Conservation (phyloP, 2,797 vertebrate genomes). For the Arnoldichthys spilopterus region DNA sequence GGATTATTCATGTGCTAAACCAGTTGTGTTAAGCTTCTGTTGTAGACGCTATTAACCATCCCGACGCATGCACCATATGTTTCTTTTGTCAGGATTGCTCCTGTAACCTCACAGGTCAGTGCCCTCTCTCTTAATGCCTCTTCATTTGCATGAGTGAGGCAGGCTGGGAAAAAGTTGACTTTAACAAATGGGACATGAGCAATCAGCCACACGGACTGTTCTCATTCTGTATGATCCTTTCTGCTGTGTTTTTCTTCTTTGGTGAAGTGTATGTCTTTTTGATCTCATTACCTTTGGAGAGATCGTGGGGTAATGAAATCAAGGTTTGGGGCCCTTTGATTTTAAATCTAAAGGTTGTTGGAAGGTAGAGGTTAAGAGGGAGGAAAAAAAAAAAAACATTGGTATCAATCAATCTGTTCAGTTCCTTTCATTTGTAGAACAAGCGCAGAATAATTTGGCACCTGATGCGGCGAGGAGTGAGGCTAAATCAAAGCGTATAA, state of each 20-base stretch:
- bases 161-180: conserved; percentile 18
- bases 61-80: conserved; percentile 14
- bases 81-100: conserved; percentile 30
- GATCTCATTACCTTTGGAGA: conserved; percentile 50
- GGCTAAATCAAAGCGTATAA: conserved; percentile 83
- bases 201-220: conserved; percentile 41
- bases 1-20: conserved; percentile 20
- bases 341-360: conserved; percentile 65
- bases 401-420: conserved; percentile 78
- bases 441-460: conserved; percentile 73
- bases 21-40: conserved; percentile 20
- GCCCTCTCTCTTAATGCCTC: conserved; percentile 29
- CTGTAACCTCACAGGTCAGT: conserved; percentile 30
- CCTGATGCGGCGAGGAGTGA: conserved; percentile 69
- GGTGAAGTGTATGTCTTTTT: neutral
- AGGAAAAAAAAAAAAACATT: conserved; percentile 57
- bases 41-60: conserved; percentile 16
- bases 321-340: conserved; percentile 68
- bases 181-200: conserved; percentile 42
- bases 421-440: conserved; percentile 78
- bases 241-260: neutral
- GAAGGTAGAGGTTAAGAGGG: conserved; percentile 49
- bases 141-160: conserved; percentile 46
- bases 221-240: conserved; percentile 17
- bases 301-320: conserved; percentile 69